Base-by-base conservation (phyloP, 2,113 vertebrate genomes). In the Lontra canadensis region DNA sequence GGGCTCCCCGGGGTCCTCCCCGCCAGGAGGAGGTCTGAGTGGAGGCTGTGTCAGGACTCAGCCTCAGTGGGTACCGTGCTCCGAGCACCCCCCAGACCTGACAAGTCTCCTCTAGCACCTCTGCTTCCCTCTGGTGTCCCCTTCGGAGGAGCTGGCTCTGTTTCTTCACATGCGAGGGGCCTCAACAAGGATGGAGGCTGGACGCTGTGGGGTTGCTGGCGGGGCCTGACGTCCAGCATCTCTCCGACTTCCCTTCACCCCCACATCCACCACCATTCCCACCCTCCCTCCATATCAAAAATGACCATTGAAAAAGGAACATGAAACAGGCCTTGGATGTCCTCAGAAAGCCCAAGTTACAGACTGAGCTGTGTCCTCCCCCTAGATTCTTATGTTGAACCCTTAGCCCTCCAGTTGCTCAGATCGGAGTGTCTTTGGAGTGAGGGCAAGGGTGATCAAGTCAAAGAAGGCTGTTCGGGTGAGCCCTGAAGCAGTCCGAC, bases 191-290 rank as follows among this genome's bases (percentile, higher is more conserved):
- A 52, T n/a, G 36, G 57, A 52, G 17, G 74, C 36, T 18, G 21
- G 89, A 74, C 55, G 31, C 47, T n/a, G 76, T 1, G 18, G 76
- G 47, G 76, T 31, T 17, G 31, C 31, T 7, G 31, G 31, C 0
- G 6, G 63, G 63, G 63, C 6, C 31, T 34, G 63, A 17, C 0
- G 6, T 7, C 14, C 29, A 17, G 63, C 15, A 29, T 31, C 29
- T 29, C 85, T 18, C 0, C 0, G 8, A 39, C 8, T 20, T 34
- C 44, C 78, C 18, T 21, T 17, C 11, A 0, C 2, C 23, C 13
- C 49, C 0, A 0, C 0, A 0, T 11, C 44, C 55, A 57, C 34
- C 39, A 29, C 15, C 14, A 61, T 4, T 8, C 76, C 57, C 17
- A 2, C 18, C 47, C 59, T 26, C 31, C 39, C 21, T 31, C n/a